Evolutionary conservation across 2,113 vertebrate species (phyloP), one percentile per base, ranked within the genome.

Genomic region (Phrynosoma blainvillii): DNA sequence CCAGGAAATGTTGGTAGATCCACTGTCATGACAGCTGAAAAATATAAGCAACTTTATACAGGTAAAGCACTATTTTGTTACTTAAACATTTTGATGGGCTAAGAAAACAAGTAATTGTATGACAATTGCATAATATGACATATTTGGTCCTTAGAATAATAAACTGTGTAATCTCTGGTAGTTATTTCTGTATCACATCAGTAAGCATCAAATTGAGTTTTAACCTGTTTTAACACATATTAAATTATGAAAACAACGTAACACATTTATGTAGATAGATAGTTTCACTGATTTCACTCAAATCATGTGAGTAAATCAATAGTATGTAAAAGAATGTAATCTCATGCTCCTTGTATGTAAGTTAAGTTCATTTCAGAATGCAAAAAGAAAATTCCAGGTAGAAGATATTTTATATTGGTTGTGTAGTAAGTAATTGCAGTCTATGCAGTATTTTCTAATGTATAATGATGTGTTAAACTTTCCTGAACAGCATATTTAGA

Each of bases 11-110:
- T 0, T 47, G 32, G 25, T 32, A 52, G 83, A 56, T 42, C 89
- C 30, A 70, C 85, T 65, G 79, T 77, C n/a, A 88, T 0, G 0
- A 47, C 0, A 0, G 81, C 47, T 0, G 0, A 21, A 88, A 76
- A 76, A 80, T 32, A 21, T 0, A 0, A 75, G 42, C 86, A 32
- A 84, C 62, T 78, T 47, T 79, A 47, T 89, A 79, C 92, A 88
- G 94, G 94, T 95, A 96, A 93, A 0, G 16, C 30, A 47, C 79
- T 11, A 0, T 11, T 87, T 91, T 94, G 84, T 42, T 94, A 30
- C 70, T 79, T 36, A 77, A 0, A 0, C 6, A 70, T 91, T 92
- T 82, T 0, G 0, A 59, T 4, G 5, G 0, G 4, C 25, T 89
- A 27, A 84, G 52, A 83, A 92, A 87, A 89, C 30, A 59, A 62